phyloP scores from a whole-genome alignment of 2,888 invertebrate species.

The Gastracanthus pulcherrimus region DNA sequence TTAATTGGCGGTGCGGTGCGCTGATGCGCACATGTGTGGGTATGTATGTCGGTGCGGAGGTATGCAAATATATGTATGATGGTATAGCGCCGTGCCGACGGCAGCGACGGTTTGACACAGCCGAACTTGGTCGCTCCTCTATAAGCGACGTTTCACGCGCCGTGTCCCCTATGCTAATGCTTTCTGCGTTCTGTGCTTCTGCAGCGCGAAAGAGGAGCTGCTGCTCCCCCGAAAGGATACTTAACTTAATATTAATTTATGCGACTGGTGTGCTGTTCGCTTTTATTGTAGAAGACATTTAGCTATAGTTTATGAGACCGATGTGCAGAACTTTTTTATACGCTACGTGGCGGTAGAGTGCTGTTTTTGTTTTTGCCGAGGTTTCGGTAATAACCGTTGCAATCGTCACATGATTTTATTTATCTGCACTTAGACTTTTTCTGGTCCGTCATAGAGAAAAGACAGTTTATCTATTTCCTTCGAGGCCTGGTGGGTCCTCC shows the following conservation, averaged over 20 bases:
- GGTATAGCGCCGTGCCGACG: background rate
- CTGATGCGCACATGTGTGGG: too few species aligned
- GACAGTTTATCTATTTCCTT: too few species aligned
- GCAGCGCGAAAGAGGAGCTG: background rate
- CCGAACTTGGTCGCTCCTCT: background rate
- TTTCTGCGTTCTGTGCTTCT: background rate
- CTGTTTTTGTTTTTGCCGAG: background rate
- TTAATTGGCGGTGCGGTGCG: conserved; percentile 63
- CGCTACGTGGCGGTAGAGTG: too few species aligned
- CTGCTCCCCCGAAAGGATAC: background rate
- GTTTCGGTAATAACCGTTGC: background rate
- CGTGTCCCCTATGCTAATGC: background rate
- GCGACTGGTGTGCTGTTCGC: background rate
- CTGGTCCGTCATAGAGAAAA: too few species aligned
- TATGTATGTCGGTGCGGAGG: too few species aligned
- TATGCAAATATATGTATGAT: conserved; percentile 58
- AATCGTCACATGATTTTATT: too few species aligned
- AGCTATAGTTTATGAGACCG: background rate
- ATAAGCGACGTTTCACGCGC: background rate
- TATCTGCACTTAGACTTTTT: too few species aligned
- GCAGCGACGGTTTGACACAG: background rate
- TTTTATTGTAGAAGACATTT: background rate
- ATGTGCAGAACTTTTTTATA: background rate
- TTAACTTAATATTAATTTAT: conserved; percentile 8
- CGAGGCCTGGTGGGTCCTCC: too few species aligned